These are phyloP conservation scores for Poicephalus meyeri DNA, from an alignment of 2,113 vertebrate species.

Conservation along the genomic window DNA sequence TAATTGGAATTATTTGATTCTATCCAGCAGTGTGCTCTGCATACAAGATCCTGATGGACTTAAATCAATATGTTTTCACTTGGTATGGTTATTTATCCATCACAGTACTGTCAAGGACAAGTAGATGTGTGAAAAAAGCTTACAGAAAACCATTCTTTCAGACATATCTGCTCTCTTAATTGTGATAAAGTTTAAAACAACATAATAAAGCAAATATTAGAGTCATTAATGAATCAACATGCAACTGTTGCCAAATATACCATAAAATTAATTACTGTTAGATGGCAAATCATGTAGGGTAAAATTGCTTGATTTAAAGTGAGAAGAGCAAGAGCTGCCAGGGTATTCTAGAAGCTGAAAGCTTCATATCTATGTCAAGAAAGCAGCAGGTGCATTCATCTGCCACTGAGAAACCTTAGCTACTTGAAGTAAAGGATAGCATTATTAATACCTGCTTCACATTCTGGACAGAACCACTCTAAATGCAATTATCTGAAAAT, in stretches of 20 bases:
- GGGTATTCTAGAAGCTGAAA: conserved; percentile 10
- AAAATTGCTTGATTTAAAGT: conserved; percentile 39
- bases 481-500: conserved; percentile 33
- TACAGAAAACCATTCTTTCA: not conserved
- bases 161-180: conserved; percentile 40
- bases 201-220: conserved; percentile 61
- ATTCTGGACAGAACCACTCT: not conserved
- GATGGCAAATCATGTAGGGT: conserved; percentile 62
- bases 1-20: not conserved
- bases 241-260: conserved; percentile 64
- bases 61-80: not conserved
- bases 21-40: not conserved
- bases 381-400: not conserved
- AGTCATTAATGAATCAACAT: conserved; percentile 62
- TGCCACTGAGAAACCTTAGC: not conserved
- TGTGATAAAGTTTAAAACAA: conserved; percentile 67
- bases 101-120: not conserved
- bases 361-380: not conserved
- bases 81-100: not conserved
- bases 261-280: conserved; percentile 75
- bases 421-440: not conserved
- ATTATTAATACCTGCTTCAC: conserved; percentile 5
- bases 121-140: not conserved
- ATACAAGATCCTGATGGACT: not conserved
- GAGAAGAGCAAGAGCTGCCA: conserved; percentile 21